Evolutionary conservation across 2,113 vertebrate species (phyloP), one percentile per base, ranked within the genome.

Genomic region (Salvelinus fontinalis): DNA sequence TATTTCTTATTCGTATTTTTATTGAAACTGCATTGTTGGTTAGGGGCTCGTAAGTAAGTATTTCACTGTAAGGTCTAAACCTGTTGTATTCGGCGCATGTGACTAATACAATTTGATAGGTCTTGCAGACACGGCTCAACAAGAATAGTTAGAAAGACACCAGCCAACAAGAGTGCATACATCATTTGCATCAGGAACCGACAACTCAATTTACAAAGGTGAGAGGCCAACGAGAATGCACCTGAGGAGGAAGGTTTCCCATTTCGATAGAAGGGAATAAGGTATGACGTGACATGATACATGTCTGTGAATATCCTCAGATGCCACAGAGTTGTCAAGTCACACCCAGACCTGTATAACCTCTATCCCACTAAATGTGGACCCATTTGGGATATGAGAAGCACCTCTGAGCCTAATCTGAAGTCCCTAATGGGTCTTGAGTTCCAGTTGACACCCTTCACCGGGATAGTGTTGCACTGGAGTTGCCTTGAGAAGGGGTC

Each of bases 401-500:
- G 67, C 31, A 69, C 60, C 49, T 59, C 62, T 44, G 44, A 13
- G 49, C 34, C 69, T 57, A 79, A 73, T 76, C 54, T 79, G 69
- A 79, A 62, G 20, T 70, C 65, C 70, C 72, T 84, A 84, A 84
- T 81, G 79, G 83, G 71, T 71, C 75, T 70, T 70, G 70, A 79
- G 84, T 70, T 77, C 66, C 66, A 14, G 67, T 76, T 78, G 75
- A 83, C 81, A 83, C 81, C 71, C 54, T 76, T 22, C 22, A 60
- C 60, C 57, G 67, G 80, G 65, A 74, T 82, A 74, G 75, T 7
- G 70, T 85, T 82, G 49, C 83, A 78, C 72, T 75, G 73, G 73
- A 75, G 70, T 73, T 76, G 71, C 66, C 76, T 27, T 26, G 74
- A 85, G 81, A 85, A 57, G 71, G 66, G 39, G 75, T 72, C 67